Evolutionary conservation across 2,797 vertebrate species (phyloP).

Genomic region (Ispidina picta): DNA sequence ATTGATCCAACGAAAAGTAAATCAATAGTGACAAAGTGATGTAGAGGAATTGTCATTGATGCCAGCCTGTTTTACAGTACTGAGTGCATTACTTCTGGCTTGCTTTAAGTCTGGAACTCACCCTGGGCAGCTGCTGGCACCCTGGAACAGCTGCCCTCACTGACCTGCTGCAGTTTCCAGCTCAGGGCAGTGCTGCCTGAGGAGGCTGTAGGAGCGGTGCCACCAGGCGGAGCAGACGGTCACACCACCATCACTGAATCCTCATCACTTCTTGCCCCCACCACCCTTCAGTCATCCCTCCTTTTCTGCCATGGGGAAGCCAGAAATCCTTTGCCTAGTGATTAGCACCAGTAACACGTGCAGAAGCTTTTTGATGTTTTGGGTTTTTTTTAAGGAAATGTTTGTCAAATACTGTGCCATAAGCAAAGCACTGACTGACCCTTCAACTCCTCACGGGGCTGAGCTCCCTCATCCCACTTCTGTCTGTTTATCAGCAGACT

Average conservation of each 20-base stretch:
- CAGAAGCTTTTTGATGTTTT: neutral
- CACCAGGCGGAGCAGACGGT: accelerated
- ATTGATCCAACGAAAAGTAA: neutral
- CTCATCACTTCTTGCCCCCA: neutral
- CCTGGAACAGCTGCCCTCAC: accelerated
- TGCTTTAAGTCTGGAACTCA: neutral
- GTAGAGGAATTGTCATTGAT: neutral
- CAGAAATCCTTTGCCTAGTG: neutral
- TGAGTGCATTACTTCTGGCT: neutral
- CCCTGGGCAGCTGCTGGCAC: neutral
- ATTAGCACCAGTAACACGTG: neutral
- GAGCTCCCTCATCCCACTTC: neutral
- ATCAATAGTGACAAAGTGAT: neutral
- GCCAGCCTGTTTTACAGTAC: neutral
- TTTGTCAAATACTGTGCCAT: neutral
- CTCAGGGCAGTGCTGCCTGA: neutral
- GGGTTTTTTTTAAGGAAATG: neutral
- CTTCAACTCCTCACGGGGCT: neutral
- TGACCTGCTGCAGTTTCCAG: neutral
- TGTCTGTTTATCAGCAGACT: neutral
- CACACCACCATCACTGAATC: neutral
- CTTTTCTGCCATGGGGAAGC: neutral
- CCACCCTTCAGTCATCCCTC: neutral
- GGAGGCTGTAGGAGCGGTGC: accelerated
- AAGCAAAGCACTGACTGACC: neutral